Base-by-base conservation (phyloP, 2,888 invertebrate genomes). In the Trilocha varians region DNA sequence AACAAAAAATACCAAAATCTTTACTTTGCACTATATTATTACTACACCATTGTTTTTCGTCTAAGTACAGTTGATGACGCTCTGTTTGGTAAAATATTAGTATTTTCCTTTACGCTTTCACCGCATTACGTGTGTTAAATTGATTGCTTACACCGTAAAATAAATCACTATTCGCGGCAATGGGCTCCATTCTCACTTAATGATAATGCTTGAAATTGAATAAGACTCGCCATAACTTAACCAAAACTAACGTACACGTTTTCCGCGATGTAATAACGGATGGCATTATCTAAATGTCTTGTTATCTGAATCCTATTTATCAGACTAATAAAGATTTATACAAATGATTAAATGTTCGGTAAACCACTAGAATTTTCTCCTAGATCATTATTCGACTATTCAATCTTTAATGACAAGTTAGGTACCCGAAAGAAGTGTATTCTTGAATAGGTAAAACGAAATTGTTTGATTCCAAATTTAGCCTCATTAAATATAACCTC, bases 101-200 rank as follows among this genome's bases (percentile, higher is more conserved):
- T 54, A 53, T 54, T 59, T 56, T 59, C 56, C 60, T 64, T 51
- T 58, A 65, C 71, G 70, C 74, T 73, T 72, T 71, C 70, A 57
- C 65, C 51, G 55, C 57, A 59, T 59, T 62, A 63, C 53, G 53
- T 57, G 59, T 64, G 52, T 69, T 57, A 67, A 72, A 72, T 72
- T 68, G 68, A 74, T 74, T 66, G 59, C 50, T 49, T 55, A 48
- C 55, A 59, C 56, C 61, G 57, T 63, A 59, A 65, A 66, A 64
- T 56, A 66, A 67, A 66, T 59, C 57, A 50, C 57, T 48, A 57
- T 60, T 58, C 57, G 60, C 59, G 50, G 59, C 57, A 57, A 57
- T 57, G 53, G 62, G 51, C 53, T 53, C 52, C 39, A 47, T 61
- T 53, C 56, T 55, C 57, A 52, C 50, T 66, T 57, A 67, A 62